A percentile compares a stretch with the other conserved stretches of the same genome.
phyloP scores from a whole-genome alignment of 2,797 vertebrate species.

The Pangasius krempfi region DNA sequence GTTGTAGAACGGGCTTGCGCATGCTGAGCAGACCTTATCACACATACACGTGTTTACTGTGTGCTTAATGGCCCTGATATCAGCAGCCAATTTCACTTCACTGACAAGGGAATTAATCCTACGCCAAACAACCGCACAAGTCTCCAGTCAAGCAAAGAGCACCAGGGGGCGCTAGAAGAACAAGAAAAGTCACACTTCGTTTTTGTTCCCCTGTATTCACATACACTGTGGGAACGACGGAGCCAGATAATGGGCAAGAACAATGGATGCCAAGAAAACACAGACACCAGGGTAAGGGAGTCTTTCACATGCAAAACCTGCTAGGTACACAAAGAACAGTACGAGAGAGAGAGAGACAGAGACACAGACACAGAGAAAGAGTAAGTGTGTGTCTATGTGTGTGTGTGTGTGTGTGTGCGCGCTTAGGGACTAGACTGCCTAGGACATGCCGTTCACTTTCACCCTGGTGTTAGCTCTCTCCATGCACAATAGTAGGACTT shows the following conservation, averaged over 20 bases:
- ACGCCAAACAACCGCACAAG: constrained; percentile 13
- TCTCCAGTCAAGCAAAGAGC: constrained; percentile 28
- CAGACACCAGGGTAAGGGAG: constrained; percentile 38
- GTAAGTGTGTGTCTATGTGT: too few species aligned
- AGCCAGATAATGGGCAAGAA: constrained; percentile 57
- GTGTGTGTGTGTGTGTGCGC: too few species aligned
- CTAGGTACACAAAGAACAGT: constrained; percentile 49
- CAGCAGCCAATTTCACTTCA: constrained; percentile 47
- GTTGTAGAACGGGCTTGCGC: constrained; percentile 27
- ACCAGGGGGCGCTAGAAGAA: constrained; percentile 56
- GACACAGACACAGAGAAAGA: constrained; percentile 41
- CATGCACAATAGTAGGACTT: not conserved
- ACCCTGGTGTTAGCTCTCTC: not conserved
- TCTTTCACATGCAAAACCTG: constrained; percentile 59
- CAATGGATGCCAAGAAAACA: constrained; percentile 55
- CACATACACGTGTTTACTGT: constrained; percentile 30
- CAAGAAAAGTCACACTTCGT: constrained; percentile 50
- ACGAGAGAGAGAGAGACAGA: constrained; percentile 10
- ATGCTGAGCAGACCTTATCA: constrained; percentile 43
- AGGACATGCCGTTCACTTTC: constrained; percentile 27
- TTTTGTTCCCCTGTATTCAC: constrained; percentile 57
- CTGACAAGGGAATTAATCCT: constrained; percentile 22
- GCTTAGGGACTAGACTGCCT: not conserved
- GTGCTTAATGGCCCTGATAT: constrained; percentile 24
- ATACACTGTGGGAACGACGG: constrained; percentile 32